phyloP scores from a whole-genome alignment of 2,113 vertebrate species.

The Bufo bufo region DNA sequence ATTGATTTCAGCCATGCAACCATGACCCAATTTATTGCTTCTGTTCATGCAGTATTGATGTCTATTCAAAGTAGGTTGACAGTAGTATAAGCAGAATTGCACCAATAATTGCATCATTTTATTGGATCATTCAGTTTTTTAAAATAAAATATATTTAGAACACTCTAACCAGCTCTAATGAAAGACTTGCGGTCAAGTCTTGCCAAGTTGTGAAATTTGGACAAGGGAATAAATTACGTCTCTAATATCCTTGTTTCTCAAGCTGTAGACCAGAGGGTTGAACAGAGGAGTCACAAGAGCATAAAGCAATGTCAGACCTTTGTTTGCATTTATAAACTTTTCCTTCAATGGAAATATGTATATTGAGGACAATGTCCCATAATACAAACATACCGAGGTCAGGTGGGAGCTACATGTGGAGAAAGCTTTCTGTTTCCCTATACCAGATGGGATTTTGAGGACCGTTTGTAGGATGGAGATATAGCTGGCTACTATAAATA shows the following conservation, averaged over 20 bases:
- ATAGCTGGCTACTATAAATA: slow-evolving; percentile 36
- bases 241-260: slow-evolving; percentile 27
- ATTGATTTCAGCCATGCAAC: too few relatives aligned
- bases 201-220: neutral
- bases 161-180: too few relatives aligned
- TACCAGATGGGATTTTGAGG: slow-evolving; percentile 22
- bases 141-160: too few relatives aligned
- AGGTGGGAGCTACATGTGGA: slow-evolving; percentile 17
- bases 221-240: neutral
- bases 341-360: slow-evolving; percentile 41
- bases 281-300: slow-evolving; percentile 1
- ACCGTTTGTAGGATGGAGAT: neutral
- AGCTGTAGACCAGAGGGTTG: slow-evolving; percentile 9
- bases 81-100: too few relatives aligned
- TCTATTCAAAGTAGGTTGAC: too few relatives aligned
- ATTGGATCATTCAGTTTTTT: too few relatives aligned
- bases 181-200: too few relatives aligned
- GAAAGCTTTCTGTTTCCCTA: slow-evolving; percentile 21
- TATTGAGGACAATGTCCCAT: slow-evolving; percentile 33
- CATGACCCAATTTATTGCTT: too few relatives aligned
- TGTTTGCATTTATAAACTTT: slow-evolving; percentile 52
- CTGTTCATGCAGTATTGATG: too few relatives aligned
- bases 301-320: slow-evolving; percentile 60
- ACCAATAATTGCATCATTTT: too few relatives aligned
- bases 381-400: slow-evolving; percentile 52